Conservation (phyloP, 2,113 vertebrate species). For the Neotoma lepida region DNA sequence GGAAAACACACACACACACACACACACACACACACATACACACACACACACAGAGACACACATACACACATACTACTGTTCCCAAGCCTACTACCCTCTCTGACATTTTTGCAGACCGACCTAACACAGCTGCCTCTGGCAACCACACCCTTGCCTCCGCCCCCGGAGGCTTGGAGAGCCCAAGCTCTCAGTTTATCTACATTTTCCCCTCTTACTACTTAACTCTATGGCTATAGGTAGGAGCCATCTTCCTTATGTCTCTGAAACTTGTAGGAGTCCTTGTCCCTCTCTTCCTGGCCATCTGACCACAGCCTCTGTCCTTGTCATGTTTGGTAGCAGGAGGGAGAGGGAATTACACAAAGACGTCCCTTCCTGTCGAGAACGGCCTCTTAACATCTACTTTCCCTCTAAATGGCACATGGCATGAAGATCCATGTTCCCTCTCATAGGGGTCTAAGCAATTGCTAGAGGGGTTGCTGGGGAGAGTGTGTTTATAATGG, state of each 20-base stretch:
- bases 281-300: background rate
- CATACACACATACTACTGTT: background rate
- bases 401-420: background rate
- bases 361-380: background rate
- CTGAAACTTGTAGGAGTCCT: background rate
- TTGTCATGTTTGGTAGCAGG: background rate
- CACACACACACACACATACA: background rate
- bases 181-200: background rate
- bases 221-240: background rate
- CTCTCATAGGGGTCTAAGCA: background rate
- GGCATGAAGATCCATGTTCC: background rate
- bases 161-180: background rate
- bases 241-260: background rate
- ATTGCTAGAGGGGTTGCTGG: background rate
- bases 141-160: background rate
- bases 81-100: background rate
- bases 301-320: background rate
- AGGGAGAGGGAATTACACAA: background rate
- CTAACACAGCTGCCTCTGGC: too few species aligned
- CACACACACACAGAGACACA: background rate
- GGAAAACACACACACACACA: too few species aligned
- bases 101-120: background rate
- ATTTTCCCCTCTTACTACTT: too few species aligned
- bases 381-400: background rate
- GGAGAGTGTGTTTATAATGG: background rate